Evolutionary conservation across 2,888 invertebrate species (phyloP), one percentile per base, ranked within the genome.

Genomic region (Escarpia spicata): DNA sequence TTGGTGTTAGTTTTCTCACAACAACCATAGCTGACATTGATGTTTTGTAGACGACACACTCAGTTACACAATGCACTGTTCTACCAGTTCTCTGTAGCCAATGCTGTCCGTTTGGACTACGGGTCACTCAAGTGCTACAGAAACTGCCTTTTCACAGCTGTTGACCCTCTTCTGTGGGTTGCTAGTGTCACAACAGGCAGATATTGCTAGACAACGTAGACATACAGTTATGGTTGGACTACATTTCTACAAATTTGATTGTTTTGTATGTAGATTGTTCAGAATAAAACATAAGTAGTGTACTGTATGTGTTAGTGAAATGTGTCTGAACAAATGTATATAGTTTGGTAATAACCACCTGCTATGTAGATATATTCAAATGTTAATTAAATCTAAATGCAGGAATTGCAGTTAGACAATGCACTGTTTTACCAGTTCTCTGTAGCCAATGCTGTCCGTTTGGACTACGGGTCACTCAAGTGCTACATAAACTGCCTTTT

Each of bases 401-500:
- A 75, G n/a, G 52, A 15, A 52, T 52, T 52, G 8, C 15, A 6
- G 26, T 92, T 92, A 93, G 0, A 10, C 37, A 44, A 52, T 44
- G 93, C 89, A 60, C 91, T 26, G 43, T 75, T 75, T 75, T 75
- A 75, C 75, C 75, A 75, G 75, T 75, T 75, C 75, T 75, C 75
- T 75, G 75, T 75, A 75, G 19, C 75, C 75, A 75, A 75, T 75
- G 75, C 26, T 75, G 75, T 19, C 75, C 15, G 75, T 75, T 75
- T 75, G 75, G 75, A 26, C 75, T 75, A 75, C 75, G 19, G 75
- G 75, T 75, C 75, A 75, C 43, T 45, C 45, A 45, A 43, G 43
- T 92, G 92, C 92, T 19, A 92, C 92, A 91, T 26, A 91, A 91
- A 43, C 43, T 91, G 91, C 91, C 91, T 43, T 15, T 43, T 43